These are phyloP conservation scores for Corythornis leucogaster DNA, from an alignment of 2,797 vertebrate species.

Conservation along the genomic window DNA sequence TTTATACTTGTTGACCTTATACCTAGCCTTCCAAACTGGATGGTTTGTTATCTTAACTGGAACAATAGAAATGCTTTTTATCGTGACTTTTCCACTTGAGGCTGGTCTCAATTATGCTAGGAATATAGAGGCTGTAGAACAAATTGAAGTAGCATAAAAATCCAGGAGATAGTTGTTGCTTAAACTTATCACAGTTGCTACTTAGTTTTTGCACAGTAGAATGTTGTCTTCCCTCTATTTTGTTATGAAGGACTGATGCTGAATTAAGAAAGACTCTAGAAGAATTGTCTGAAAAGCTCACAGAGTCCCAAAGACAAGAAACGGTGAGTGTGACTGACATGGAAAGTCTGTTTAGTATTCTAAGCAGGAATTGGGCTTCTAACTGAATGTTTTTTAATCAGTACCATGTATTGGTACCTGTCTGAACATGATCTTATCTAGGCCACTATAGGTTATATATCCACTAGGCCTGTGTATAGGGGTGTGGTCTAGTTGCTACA, in stretches of 20 bases:
- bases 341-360: background rate
- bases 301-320: constrained; percentile 82
- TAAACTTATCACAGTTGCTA: background rate
- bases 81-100: background rate
- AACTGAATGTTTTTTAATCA: background rate
- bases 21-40: background rate
- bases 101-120: background rate
- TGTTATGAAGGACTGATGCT: constrained; percentile 84
- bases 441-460: background rate
- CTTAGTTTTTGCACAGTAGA: background rate
- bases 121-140: background rate
- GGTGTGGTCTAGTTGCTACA: background rate
- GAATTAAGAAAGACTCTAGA: constrained; percentile 88
- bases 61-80: background rate
- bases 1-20: background rate
- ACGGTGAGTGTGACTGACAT: constrained; percentile 80
- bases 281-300: constrained; percentile 83
- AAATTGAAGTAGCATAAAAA: background rate
- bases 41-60: background rate
- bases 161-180: background rate
- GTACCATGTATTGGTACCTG: background rate
- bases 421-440: background rate
- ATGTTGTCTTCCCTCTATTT: constrained; percentile 1
- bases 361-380: background rate
- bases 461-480: background rate